phyloP scores from a whole-genome alignment of 2,888 invertebrate genomes.

The Yponomeuta malinellus region DNA sequence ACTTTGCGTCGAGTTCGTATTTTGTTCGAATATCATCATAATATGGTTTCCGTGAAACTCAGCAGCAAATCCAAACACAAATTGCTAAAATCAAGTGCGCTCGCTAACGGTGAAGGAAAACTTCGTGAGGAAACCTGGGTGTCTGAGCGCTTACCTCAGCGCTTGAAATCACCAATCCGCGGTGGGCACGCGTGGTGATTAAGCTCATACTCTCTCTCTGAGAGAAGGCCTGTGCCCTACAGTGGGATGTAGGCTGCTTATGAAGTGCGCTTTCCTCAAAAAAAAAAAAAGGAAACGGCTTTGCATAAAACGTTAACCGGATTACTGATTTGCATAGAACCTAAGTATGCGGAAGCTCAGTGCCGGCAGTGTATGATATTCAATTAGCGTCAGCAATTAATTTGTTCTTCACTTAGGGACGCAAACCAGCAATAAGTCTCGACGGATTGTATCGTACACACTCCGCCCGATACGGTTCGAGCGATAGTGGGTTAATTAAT shows the following conservation, averaged over 20 bases:
- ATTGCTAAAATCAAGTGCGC: neutral
- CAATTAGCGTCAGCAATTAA: slow-evolving; percentile 8
- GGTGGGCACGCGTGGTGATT: no score
- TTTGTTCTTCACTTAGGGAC: neutral
- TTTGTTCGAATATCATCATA: neutral
- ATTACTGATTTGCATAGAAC: neutral
- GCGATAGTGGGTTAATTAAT: slow-evolving; percentile 58
- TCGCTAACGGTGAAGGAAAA: no score
- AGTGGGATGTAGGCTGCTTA: neutral
- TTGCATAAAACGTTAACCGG: neutral
- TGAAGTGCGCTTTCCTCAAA: neutral
- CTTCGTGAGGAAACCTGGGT: no score
- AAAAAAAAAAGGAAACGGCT: neutral
- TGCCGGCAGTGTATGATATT: neutral
- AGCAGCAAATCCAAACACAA: neutral
- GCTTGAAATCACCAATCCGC: no score
- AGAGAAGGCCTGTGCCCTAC: no score
- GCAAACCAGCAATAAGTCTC: slow-evolving; percentile 8
- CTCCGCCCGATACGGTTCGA: slow-evolving; percentile 11
- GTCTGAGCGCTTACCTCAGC: no score
- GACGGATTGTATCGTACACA: slow-evolving; percentile 4
- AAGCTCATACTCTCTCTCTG: no score
- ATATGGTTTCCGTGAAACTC: neutral
- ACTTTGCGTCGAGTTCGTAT: neutral
- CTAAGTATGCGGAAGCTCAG: neutral